A percentile compares a stretch with the other conserved stretches of the same genome.
Conservation (phyloP, 2,888 invertebrate genomes). For the Lissocephala sabroskyi region DNA sequence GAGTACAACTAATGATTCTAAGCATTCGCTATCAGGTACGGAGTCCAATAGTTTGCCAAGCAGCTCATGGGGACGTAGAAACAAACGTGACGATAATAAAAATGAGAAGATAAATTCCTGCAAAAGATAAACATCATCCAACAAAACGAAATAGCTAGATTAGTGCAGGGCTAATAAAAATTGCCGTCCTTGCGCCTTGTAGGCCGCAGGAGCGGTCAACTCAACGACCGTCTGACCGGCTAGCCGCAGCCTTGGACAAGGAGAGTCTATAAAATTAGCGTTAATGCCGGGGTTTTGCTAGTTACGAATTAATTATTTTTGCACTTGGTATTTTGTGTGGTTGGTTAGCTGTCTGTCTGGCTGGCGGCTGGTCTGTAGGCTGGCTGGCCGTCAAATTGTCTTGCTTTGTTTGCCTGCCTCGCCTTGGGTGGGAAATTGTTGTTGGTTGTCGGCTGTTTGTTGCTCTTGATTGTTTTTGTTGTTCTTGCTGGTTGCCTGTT, state of each 20-base stretch:
- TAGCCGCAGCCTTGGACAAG: too few relatives aligned
- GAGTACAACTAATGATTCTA: constrained; percentile 70
- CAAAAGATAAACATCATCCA: constrained; percentile 25
- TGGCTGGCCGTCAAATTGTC: too few relatives aligned
- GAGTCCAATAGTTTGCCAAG: constrained; percentile 70
- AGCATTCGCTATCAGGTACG: constrained; percentile 71
- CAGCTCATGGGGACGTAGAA: constrained; percentile 72
- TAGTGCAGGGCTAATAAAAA: too few relatives aligned
- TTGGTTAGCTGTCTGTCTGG: too few relatives aligned
- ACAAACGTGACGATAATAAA: constrained; percentile 72
- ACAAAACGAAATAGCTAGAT: too few relatives aligned
- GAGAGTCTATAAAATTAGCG: constrained; percentile 31
- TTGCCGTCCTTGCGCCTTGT: too few relatives aligned
- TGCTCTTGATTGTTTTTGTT: constrained; percentile 10
- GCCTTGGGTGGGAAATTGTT: constrained; percentile 3
- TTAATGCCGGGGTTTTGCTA: constrained; percentile 39
- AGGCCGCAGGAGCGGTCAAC: too few relatives aligned
- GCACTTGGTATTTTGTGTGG: constrained; percentile 28
- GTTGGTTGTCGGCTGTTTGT: background rate
- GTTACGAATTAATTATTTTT: constrained; percentile 51
- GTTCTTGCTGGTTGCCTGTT: background rate
- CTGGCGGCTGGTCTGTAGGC: too few relatives aligned
- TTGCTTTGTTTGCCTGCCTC: background rate
- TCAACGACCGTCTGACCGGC: too few relatives aligned
- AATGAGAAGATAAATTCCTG: constrained; percentile 73